Evolutionary conservation across 1,140 invertebrate genomes (phyloP).

Genomic region (Ylistrum balloti): DNA sequence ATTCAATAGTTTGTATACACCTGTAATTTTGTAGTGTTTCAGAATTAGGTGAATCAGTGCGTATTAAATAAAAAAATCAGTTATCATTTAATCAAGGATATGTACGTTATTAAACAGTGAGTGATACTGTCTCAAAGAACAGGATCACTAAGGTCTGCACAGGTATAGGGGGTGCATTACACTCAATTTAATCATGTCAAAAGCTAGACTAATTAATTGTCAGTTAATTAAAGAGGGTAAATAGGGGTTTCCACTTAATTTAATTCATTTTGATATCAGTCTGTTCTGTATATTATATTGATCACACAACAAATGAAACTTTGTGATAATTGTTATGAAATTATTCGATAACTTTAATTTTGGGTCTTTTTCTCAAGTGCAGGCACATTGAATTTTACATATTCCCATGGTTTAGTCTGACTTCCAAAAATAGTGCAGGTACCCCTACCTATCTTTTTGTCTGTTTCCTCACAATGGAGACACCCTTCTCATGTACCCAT

Average conservation of each 20-base stretch:
- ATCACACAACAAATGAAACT: not conserved
- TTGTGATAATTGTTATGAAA: not conserved
- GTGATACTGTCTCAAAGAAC: not conserved
- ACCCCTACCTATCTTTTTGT: too few relatives aligned
- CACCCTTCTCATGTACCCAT: too few relatives aligned
- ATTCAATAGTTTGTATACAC: not conserved
- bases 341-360: not conserved
- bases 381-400: not conserved
- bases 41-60: not conserved
- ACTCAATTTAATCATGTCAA: not conserved
- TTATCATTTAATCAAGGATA: constrained; percentile 30
- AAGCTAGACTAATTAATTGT: constrained; percentile 3
- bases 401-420: too few relatives aligned
- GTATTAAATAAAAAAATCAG: not conserved
- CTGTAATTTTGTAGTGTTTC: not conserved
- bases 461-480: too few relatives aligned
- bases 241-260: not conserved
- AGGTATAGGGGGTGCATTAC: not conserved
- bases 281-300: not conserved
- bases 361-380: not conserved
- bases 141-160: not conserved
- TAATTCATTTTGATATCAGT: not conserved
- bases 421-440: too few relatives aligned
- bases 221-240: not conserved
- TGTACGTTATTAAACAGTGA: not conserved